Percentiles rank a stretch among this genome's conserved stretches.
phyloP scores from a whole-genome alignment of 2,888 invertebrate genomes.

The Liodrosophila aerea region DNA sequence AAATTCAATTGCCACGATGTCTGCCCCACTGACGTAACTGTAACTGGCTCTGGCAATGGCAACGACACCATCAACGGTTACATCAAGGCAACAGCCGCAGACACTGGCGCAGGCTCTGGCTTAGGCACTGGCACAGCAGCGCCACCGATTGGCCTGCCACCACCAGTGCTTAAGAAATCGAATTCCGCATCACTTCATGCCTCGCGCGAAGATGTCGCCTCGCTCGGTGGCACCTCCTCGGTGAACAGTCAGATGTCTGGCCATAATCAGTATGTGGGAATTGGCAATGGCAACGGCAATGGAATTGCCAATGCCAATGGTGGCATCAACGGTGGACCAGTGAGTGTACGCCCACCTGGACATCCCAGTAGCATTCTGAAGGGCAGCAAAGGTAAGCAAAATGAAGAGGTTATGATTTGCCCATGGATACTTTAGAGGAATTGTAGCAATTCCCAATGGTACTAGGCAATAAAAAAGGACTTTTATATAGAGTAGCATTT shows the following conservation, averaged over 20 bases:
- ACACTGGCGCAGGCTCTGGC: too few species aligned
- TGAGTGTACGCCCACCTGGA: constrained; percentile 37
- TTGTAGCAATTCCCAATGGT: too few species aligned
- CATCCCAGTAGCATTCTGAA: constrained; percentile 72
- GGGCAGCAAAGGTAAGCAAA: constrained; percentile 75
- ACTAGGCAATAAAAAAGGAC: too few species aligned
- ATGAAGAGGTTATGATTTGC: background rate
- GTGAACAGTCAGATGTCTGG: constrained; percentile 77
- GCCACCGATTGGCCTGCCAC: constrained; percentile 53
- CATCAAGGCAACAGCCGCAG: background rate
- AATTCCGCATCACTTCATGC: constrained; percentile 60
- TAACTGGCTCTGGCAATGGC: constrained; percentile 13
- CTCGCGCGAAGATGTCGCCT: constrained; percentile 79
- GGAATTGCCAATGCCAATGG: constrained; percentile 38
- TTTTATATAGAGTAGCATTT: too few species aligned
- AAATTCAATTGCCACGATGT: constrained; percentile 66
- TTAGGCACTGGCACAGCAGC: constrained; percentile 36
- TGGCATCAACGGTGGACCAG: constrained; percentile 32
- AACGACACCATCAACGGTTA: constrained; percentile 43
- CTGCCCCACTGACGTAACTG: constrained; percentile 40
- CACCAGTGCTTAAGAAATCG: constrained; percentile 59
- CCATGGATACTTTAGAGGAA: too few species aligned
- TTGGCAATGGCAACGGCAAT: constrained; percentile 38
- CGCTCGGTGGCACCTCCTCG: constrained; percentile 79
- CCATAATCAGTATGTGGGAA: constrained; percentile 43